Base-by-base conservation (phyloP, 1,140 invertebrate species). In the Phortica variegata region DNA sequence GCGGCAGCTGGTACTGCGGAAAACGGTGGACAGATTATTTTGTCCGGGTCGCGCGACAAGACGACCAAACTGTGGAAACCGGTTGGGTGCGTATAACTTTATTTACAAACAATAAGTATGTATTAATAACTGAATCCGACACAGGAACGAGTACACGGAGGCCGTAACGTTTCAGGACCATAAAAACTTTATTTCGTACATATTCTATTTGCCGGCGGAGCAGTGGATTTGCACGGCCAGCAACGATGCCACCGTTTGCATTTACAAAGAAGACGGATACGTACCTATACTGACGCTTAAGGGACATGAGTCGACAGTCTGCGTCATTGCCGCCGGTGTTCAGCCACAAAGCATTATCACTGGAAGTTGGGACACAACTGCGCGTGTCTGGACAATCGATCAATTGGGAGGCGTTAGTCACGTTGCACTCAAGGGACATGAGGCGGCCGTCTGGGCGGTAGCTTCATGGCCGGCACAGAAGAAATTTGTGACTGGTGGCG, bases 311-410 rank as follows among this genome's bases (percentile, higher is more conserved):
- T 86, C 88, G 66, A 88, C 88, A 32, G 81, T 83, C 0, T 82
- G 81, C 48, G 72, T 75, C 52, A 72, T 83, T n/a, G 47, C 73
- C 8, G 73, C 69, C 0, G 79, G 76, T 3, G 52, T 69, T 20
- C 66, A 77, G 19, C 65, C 77, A 34, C 78, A 80, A 41, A 77
- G 76, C 15, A 50, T 83, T 5, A 62, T 83, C 31, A 82, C 80
- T 65, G 89, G 92, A 33, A 97, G 93, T 9, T 97, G 93, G 94
- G 95, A 97, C 72, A 83, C 82, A 53, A 91, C 89, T 10, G 91
- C 88, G 1, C 84, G 86, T 62, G 78, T 95, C 15, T 96, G 93
- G 93, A 79, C 81, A 38, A 48, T 87, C 8, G 65, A 72, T 34
- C 78, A 82, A 52, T 66, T 60, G 16, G 71, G 80, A 2, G 73